Evolutionary conservation across 2,888 invertebrate genomes (phyloP).

Genomic region (Heliothis peltigera): DNA sequence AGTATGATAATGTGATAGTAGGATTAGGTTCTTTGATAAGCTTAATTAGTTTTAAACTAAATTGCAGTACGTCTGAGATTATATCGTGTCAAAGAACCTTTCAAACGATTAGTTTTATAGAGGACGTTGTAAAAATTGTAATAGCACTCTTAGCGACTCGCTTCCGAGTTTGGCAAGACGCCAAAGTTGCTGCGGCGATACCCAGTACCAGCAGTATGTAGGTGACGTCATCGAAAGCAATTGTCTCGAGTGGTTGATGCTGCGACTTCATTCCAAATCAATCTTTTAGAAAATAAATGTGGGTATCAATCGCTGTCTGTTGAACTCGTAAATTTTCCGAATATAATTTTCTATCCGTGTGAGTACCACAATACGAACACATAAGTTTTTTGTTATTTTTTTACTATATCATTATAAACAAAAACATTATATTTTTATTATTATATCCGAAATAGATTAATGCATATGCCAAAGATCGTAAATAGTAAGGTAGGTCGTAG

Average conservation of each 20-base stretch:
- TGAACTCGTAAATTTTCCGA: no score
- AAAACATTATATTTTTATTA: no score
- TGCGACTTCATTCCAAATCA: not conserved
- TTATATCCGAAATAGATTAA: no score
- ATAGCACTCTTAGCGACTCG: conserved; percentile 51
- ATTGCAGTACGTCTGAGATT: not conserved
- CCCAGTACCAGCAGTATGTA: not conserved
- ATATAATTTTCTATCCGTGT: no score
- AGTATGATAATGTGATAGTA: no score
- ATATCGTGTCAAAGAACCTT: conserved; percentile 44
- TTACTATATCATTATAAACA: no score
- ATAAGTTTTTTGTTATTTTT: no score
- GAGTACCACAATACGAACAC: no score
- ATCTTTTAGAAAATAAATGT: not conserved
- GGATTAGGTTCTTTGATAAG: no score
- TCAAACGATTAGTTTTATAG: conserved; percentile 66
- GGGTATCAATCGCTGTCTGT: no score
- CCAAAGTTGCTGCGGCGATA: conserved; percentile 10
- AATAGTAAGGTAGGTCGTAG: no score
- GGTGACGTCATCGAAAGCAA: not conserved
- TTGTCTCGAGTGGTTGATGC: not conserved
- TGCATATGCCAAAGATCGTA: no score
- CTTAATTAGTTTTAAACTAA: not conserved
- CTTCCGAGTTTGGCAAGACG: conserved; percentile 15
- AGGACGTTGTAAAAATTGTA: conserved; percentile 53